Base-by-base conservation (phyloP, 92 coral and sea anemone genomes). In the Metridium senile region DNA sequence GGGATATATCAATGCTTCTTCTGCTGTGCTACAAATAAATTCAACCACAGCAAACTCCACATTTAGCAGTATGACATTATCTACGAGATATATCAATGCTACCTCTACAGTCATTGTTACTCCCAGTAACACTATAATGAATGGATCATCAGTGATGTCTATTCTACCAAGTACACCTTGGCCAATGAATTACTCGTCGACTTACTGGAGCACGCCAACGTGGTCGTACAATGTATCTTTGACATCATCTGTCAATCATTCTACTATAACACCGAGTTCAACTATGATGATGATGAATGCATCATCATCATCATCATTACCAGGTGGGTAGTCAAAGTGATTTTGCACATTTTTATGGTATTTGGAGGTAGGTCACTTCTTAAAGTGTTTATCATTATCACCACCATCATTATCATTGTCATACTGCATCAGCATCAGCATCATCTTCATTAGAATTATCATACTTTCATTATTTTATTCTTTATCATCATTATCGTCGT, bases 201-300 rank as follows among this genome's bases (percentile, higher is more conserved):
- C 65, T 8, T 59, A 22, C 16, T 59, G 1, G 32, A 59, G 22
- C 32, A 26, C 65, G 22, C 9, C 65, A 59, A 26, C 16, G 9
- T 1, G 11, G 65, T n/a, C 31, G 11, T 25, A 59, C 28, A 53
- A 53, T 19, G 31, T 59, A 26, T 23, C 65, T 6, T 8, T 59
- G 31, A 59, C 65, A 26, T 26, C 65, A 59, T 19, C 29, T 25
- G 29, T 59, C 29, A 59, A 59, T 59, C 32, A 26, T 59, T 19
- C 65, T 6, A 27, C 64, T 20, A 23, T 71, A 8, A 71, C 29
- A 17, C 66, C 76, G 10, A 71, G 22, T 62, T 71, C 76, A 20
- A 71, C 76, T 51, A 49, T 71, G 29, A 71, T 71, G 76, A 39
- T 53, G 17, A 29, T 54, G 34, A 71, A 54, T 52, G 46, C 8